Base-by-base conservation (phyloP, 2,797 vertebrate genomes). In the Macrochelys suwanniensis region DNA sequence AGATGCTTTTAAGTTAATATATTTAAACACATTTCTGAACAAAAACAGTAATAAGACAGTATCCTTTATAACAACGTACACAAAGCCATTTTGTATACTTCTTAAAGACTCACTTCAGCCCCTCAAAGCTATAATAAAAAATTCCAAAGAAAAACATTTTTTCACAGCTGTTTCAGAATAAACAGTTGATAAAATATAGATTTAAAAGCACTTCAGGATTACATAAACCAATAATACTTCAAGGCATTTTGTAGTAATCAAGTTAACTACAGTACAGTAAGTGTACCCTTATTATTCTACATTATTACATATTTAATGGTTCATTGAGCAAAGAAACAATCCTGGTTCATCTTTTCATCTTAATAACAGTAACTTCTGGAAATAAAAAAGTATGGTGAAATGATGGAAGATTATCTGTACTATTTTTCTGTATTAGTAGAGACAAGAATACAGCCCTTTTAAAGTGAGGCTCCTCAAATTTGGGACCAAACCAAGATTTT, bases 301-400 rank as follows among this genome's bases (percentile, higher is more conserved):
- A 94, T 37, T 82, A n/a, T 88, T 85, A 88, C 31, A 88, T 11
- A 42, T 17, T 77, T 91, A 90, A 94, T 12, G 21, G 91, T 90
- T 84, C 77, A 94, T 1, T 71, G 12, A 74, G 21, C n/a, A 92
- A 85, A 86, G 13, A 89, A 94, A 89, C 4, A 1, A 81, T 82
- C 49, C 31, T 56, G 53, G 12, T 85, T 89, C 59, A 49, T 56
- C 78, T 26, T 50, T 11, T 47, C 15, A 68, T 57, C 50, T 49
- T 51, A n/a, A 80, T 7, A 80, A 80, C 56, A 54, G 47, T 84
- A 84, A 83, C 78, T 76, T 84, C 77, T 80, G 85, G 87, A 65
- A 85, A 77, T 85, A 85, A 81, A 82, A 88, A 80, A 50, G 74
- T 80, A 54, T 81, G 53, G 23, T 80, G n/a, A 87, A 80, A 83